Base-by-base conservation (phyloP, 2,888 invertebrate species). In the Drosophila buzzatii region DNA sequence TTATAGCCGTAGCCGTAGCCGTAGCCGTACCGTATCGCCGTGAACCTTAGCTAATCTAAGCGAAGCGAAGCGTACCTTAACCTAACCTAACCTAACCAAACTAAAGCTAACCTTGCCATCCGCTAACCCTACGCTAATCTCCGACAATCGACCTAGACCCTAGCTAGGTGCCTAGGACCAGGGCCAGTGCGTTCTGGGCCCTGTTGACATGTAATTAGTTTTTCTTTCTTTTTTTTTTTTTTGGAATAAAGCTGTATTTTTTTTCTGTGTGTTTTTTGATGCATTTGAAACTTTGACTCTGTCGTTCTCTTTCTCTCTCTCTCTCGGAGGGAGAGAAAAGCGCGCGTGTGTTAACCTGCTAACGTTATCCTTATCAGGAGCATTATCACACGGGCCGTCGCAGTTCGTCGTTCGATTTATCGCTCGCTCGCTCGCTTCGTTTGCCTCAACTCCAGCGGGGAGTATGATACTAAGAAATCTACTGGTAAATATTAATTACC, bases 401-500 rank as follows among this genome's bases (percentile, higher is more conserved):
- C 56, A 71, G 58, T 56, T 57, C 27, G 41, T 62, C 49, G 35
- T 27, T 58, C 68, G 59, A 65, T 51, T 41, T 33, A 27, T 57
- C 63, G 42, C 47, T 33, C 27, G 59, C 18, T 16, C 37, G 27
- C 37, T 37, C 37, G 37, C 42, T 61, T 27, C 65, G 52, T 14
- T 27, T 27, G 42, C 57, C 33, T 52, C 53, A 27, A 23, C n/a
- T 52, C 41, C 57, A 45, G 12, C 39, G 44, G 62, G 58, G 58
- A 70, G 62, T 33, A 88, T 85, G 88, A 88, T 88, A 62, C 74
- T 85, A 44, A 70, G 83, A 81, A 90, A 90, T 79, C 73, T 83
- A 60, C 79, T 90, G 90, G 90, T 90, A 75, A 90, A 90, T 86
- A 86, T 88, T 67, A 73, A 74, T 81, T 76, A 81, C 70, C 79